Evolutionary conservation across 2,113 vertebrate genomes (phyloP).

Genomic region (Hymenochirus boettgeri): DNA sequence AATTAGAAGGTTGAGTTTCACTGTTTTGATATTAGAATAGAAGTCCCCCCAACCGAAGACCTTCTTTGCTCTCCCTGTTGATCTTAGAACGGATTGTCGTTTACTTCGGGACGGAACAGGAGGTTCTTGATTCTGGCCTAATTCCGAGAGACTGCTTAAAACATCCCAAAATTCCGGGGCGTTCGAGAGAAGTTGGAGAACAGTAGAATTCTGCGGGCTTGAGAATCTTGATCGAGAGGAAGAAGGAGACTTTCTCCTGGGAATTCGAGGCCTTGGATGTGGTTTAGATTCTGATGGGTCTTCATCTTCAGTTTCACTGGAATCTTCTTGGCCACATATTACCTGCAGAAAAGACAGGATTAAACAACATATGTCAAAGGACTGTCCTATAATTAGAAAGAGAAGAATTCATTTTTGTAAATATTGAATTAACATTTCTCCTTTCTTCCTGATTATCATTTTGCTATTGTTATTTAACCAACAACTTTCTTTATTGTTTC

Average conservation of each 20-base stretch:
- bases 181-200: constrained; percentile 71
- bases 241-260: constrained; percentile 48
- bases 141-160: constrained; percentile 61
- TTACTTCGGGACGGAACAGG: constrained; percentile 61
- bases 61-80: constrained; percentile 81
- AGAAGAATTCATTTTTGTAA: too few relatives aligned
- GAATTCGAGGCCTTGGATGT: constrained; percentile 47
- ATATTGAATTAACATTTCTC: too few relatives aligned
- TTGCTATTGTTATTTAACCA: too few relatives aligned
- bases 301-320: constrained; percentile 48
- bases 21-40: constrained; percentile 98
- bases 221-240: constrained; percentile 42
- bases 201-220: constrained; percentile 60
- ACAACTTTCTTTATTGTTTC: neutral
- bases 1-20: constrained; percentile 92
- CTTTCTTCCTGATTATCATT: too few relatives aligned
- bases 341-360: constrained; percentile 47
- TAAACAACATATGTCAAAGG: neutral
- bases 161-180: constrained; percentile 78
- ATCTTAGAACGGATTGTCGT: constrained; percentile 68
- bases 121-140: constrained; percentile 34
- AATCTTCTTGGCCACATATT: constrained; percentile 51
- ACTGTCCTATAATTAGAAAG: too few relatives aligned
- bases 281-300: constrained; percentile 41
- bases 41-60: constrained; percentile 98